A percentile compares a stretch with the other conserved stretches of the same genome.
Evolutionary conservation across 2,113 vertebrate species (phyloP).

Genomic region (Larimichthys polyactis): DNA sequence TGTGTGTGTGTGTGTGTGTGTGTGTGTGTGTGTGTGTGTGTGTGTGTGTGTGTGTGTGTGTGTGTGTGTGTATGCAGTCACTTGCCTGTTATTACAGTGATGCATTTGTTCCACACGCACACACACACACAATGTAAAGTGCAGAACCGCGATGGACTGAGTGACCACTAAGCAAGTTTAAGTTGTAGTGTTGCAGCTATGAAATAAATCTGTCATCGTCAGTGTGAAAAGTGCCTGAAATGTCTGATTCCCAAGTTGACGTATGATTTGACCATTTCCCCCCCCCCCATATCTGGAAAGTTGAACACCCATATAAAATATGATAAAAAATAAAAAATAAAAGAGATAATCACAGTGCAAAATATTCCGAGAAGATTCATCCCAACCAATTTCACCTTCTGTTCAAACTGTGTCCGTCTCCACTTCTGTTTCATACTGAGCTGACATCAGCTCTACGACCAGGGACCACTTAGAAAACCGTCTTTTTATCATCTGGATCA

Average conservation of each 20-base stretch:
- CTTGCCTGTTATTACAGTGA: neutral
- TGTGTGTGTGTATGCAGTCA: neutral
- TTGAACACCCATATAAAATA: conserved; percentile 44
- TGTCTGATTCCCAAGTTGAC: conserved; percentile 12
- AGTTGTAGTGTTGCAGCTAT: conserved; percentile 1
- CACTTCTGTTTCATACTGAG: conserved; percentile 20
- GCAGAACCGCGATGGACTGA: conserved; percentile 20
- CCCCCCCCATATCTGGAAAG: conserved; percentile 10
- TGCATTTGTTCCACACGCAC: conserved; percentile 6
- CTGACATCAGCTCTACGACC: conserved; percentile 10
- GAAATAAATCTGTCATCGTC: neutral
- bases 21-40: neutral
- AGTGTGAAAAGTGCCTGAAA: conserved; percentile 29
- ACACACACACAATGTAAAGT: conserved; percentile 30
- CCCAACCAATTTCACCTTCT: conserved; percentile 13
- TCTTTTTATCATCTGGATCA: neutral
- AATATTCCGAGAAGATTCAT: conserved; percentile 59
- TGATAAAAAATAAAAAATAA: conserved; percentile 14
- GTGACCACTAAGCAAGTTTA: neutral
- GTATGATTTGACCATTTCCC: neutral
- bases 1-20: neutral
- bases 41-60: neutral
- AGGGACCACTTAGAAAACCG: neutral
- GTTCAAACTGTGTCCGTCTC: neutral
- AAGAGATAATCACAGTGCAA: conserved; percentile 75